Evolutionary conservation across 2,797 vertebrate species (phyloP), one percentile per base, ranked within the genome.

Genomic region (Smutsia temminckii): DNA sequence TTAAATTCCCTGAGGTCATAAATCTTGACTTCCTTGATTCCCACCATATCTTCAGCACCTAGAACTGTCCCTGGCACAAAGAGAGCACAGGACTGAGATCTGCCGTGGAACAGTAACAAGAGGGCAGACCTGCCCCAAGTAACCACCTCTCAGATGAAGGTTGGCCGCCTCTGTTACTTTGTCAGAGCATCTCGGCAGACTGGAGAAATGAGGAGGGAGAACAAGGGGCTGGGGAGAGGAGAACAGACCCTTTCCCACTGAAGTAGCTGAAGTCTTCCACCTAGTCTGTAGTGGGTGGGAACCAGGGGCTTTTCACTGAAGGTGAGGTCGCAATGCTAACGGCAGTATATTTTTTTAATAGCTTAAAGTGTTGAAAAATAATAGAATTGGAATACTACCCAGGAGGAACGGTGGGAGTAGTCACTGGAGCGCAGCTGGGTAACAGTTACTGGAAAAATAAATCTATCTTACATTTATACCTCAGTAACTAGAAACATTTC

Each of bases 371-470:
- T 68, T 83, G 46, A 69, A 93, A 93, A 83, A 80, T 90, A 91
- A 81, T 80, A 57, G 64, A 81, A 85, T 68, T 94, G 81, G 57
- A 91, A 63, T 55, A 34, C 46, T 85, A 68, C 63, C 40, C 68
- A 93, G 57, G 66, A 83, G 79, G 51, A 49, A 87, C 66, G 29
- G 10, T 8, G 2, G 46, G 34, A 18, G 9, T 40, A 12, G 40
- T 49, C 63, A 55, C 34, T n/a, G 91, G 87, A 89, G 89, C 69
- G 37, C 64, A 85, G 83, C 37, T 91, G 78, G 81, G 81, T 74
- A 85, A 46, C 23, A 51, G 72, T 92, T 96, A 95, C 61, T 95
- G 46, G 85, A 91, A 87, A 95, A 95, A 78, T 87, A 77, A 95
- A 95, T 92, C 81, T 91, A 85, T 86, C 78, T 49, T 6, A 49